Conservation (phyloP, 2,113 vertebrate species). For the Misgurnus mizolepis region DNA sequence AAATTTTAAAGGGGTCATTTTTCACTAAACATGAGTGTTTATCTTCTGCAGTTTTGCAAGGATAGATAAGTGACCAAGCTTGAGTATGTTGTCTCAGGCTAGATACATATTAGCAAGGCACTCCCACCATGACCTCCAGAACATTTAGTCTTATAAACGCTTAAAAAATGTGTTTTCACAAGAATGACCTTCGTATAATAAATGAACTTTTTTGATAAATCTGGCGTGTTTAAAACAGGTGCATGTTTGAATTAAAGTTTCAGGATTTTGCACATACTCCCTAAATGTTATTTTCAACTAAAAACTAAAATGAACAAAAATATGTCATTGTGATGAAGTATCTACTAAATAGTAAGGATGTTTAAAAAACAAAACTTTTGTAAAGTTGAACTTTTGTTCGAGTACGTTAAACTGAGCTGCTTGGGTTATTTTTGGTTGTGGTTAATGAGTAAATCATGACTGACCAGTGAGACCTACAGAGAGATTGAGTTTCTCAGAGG, state of each 20-base stretch:
- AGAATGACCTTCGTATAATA: too few species aligned
- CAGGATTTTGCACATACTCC: too few species aligned
- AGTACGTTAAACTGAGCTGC: constrained; percentile 13
- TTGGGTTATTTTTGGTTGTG: constrained; percentile 28
- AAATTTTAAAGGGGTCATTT: background rate
- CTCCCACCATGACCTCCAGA: background rate
- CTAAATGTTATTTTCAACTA: too few species aligned
- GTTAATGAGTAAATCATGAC: constrained; percentile 50
- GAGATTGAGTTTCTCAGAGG: constrained; percentile 23
- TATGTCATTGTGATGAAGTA: too few species aligned
- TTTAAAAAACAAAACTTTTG: too few species aligned
- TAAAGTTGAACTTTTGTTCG: too few species aligned
- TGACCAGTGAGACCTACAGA: background rate
- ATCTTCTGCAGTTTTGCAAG: constrained; percentile 15
- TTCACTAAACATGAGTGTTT: background rate
- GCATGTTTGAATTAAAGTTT: too few species aligned
- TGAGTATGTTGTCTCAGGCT: background rate
- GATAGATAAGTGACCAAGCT: background rate
- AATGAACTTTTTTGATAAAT: too few species aligned
- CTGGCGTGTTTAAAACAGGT: too few species aligned
- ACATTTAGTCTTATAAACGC: constrained; percentile 20
- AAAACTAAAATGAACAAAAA: too few species aligned
- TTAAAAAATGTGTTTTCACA: too few species aligned
- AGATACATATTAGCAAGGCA: constrained; percentile 28
- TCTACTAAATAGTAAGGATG: too few species aligned